Conservation (phyloP, 2,113 vertebrate species). For the Aegithalos caudatus region DNA sequence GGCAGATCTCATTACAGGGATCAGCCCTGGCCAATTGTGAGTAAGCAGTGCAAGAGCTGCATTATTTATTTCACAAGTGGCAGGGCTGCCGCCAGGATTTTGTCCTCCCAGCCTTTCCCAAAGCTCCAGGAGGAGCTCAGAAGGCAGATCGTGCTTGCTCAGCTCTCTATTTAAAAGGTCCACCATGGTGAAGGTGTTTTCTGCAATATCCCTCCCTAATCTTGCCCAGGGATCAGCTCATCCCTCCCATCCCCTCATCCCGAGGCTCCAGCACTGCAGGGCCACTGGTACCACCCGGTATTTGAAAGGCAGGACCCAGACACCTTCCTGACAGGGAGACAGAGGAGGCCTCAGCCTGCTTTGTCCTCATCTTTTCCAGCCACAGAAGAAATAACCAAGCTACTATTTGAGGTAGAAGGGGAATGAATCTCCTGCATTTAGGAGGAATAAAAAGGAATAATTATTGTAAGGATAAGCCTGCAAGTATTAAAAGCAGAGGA, state of each 20-base stretch:
- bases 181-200: neutral
- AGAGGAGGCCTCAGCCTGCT: neutral
- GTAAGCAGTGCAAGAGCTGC: neutral
- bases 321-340: neutral
- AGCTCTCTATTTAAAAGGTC: neutral
- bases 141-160: neutral
- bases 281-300: neutral
- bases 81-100: neutral
- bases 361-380: neutral
- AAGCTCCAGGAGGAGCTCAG: neutral
- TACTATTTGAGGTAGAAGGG: neutral
- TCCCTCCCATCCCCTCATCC: neutral
- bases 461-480: neutral
- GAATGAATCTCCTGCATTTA: neutral
- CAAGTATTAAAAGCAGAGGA: neutral
- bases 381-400: neutral
- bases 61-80: neutral
- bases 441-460: neutral
- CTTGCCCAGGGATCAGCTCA: neutral
- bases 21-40: neutral
- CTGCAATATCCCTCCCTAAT: neutral
- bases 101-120: neutral
- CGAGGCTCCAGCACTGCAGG: neutral
- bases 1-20: slow-evolving; percentile 17
- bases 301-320: neutral